Evolutionary conservation across 2,797 vertebrate species (phyloP), one percentile per base, ranked within the genome.

Genomic region (Sarcoramphus papa): DNA sequence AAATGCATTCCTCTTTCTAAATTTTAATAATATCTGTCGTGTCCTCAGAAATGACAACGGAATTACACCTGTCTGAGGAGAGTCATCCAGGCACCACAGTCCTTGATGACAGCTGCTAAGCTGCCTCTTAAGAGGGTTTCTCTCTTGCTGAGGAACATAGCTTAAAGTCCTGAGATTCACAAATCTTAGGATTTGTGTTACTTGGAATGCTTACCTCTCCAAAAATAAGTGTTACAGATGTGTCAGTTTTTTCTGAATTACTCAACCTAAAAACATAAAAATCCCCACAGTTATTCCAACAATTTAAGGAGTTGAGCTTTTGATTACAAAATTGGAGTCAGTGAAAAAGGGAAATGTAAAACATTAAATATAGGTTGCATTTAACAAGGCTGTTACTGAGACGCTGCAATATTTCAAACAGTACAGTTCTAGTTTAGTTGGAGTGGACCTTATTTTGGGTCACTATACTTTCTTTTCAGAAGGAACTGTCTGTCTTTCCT

Each of bases 201-300:
- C 27, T 88, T 77, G 23, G 22, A 60, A 48, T 56, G 9, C 3
- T 62, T 65, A 30, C 5, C 33, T 83, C 33, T 85, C 22, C 18
- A 75, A 94, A 88, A 54, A 33, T 13, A 54, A 35, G 2, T 47
- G 23, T 62, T 76, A 33, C 7, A 43, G 3, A 30, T 56, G 73
- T 90, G 5, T 48, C 8, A 37, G 8, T 84, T 85, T 96, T 93
- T 30, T 76, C 28, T 74, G 40, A 74, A 59, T 60, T 69, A 48
- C 24, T 43, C 19, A 54, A n/a, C 6, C 15, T 70, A 45, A 81
- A 85, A 77, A 16, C 43, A 35, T 7, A 20, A 37, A 23, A 20
- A 8, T 0, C 2, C 3, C 1, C 2, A 1, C 1, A 37, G 45
- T 79, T 83, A 35, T 72, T 64, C 12, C 5, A 60, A 12, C 6